Conservation (phyloP, 2,797 vertebrate genomes). For the Carcharodon carcharias region DNA sequence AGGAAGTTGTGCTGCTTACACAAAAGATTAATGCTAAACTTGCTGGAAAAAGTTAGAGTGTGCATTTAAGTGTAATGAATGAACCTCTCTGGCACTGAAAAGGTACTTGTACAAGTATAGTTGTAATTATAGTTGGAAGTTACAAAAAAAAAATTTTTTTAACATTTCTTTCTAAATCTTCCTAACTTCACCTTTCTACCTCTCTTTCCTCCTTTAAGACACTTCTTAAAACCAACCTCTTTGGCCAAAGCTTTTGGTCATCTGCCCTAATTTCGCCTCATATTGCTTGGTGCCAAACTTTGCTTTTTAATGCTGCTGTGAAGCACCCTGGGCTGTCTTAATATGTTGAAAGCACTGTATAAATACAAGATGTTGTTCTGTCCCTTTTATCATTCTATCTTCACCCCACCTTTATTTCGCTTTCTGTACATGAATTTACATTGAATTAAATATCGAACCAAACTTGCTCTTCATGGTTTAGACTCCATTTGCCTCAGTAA, state of each 20-base stretch:
- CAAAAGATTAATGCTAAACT: neutral
- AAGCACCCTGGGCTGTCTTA: neutral
- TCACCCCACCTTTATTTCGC: neutral
- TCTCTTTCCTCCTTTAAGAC: neutral
- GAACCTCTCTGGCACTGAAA: neutral
- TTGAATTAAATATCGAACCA: neutral
- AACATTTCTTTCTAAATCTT: neutral
- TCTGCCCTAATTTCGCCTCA: neutral
- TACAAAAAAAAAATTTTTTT: neutral
- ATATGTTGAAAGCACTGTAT: neutral
- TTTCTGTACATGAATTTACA: neutral
- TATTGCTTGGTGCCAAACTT: neutral
- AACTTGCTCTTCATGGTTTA: neutral
- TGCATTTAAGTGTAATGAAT: neutral
- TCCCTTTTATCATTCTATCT: neutral
- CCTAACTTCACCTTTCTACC: neutral
- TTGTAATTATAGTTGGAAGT: neutral
- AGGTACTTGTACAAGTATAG: neutral
- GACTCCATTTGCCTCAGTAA: neutral
- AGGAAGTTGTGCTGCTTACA: neutral
- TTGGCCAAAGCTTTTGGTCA: neutral
- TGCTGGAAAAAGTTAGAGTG: neutral
- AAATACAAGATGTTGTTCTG: neutral
- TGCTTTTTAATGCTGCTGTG: neutral
- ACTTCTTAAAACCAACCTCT: neutral